phyloP scores from a whole-genome alignment of 2,113 vertebrate species.

The Chaetura pelagica region DNA sequence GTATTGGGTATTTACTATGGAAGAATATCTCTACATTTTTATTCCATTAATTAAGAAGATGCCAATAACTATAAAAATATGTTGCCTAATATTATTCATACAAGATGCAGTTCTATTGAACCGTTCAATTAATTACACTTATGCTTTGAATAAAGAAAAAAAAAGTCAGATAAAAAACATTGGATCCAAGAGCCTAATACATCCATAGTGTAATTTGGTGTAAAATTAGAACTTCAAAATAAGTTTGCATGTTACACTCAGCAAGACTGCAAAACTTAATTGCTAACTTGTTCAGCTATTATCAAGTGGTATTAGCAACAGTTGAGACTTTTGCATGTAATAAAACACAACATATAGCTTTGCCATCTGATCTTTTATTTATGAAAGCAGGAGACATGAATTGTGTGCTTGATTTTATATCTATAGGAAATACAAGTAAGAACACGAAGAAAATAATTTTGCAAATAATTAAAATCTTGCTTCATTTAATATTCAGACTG shows the following conservation, averaged over 20 bases:
- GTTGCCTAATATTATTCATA: background rate
- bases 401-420: background rate
- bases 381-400: background rate
- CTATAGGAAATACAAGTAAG: background rate
- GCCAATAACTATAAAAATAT: background rate
- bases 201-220: background rate
- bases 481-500: background rate
- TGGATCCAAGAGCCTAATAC: background rate
- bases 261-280: background rate
- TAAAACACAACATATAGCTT: background rate
- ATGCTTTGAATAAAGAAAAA: background rate
- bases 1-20: background rate
- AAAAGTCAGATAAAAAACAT: background rate
- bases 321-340: background rate
- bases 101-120: background rate
- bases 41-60: background rate
- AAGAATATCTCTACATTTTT: background rate
- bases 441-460: background rate
- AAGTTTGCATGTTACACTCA: background rate
- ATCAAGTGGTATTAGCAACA: background rate
- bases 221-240: background rate
- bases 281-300: background rate
- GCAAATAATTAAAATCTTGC: background rate
- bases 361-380: background rate
- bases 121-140: background rate